Evolutionary conservation across 2,888 invertebrate genomes (phyloP).

Genomic region (Parasteatoda lunata): DNA sequence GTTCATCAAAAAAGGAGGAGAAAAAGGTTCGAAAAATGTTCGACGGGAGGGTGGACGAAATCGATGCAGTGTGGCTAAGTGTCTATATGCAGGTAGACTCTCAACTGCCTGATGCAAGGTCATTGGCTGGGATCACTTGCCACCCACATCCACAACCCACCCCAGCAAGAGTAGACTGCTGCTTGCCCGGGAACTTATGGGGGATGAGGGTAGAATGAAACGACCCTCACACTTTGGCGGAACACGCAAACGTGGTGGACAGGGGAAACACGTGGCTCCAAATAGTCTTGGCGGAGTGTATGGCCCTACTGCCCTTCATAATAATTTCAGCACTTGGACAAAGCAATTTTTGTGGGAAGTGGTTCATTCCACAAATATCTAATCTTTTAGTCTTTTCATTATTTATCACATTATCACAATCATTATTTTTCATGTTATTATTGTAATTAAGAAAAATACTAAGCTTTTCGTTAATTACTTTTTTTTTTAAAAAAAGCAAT

Average conservation of each 20-base stretch:
- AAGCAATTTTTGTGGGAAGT: too few species aligned
- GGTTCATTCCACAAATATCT: too few species aligned
- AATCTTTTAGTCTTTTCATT: too few species aligned
- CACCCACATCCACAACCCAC: neutral
- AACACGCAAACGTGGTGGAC: conserved; percentile 11
- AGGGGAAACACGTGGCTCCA: conserved; percentile 22
- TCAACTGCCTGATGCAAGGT: conserved; percentile 31
- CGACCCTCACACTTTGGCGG: neutral
- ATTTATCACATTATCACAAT: too few species aligned
- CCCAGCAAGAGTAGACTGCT: neutral
- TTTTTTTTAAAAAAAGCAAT: too few species aligned
- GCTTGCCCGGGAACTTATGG: conserved; percentile 17
- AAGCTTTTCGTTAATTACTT: too few species aligned
- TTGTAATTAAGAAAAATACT: too few species aligned
- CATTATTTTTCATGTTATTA: too few species aligned
- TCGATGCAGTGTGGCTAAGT: conserved; percentile 31
- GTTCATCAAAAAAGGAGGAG: neutral
- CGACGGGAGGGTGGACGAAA: neutral
- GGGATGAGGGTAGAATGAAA: conserved; percentile 12
- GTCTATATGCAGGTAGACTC: conserved; percentile 2
- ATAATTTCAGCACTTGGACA: neutral
- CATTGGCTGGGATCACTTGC: conserved; percentile 25
- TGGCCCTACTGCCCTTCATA: neutral
- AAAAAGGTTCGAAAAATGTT: neutral
- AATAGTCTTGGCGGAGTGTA: neutral